Evolutionary conservation across 2,797 vertebrate genomes (phyloP).

Genomic region (Sebastes hubbsi): DNA sequence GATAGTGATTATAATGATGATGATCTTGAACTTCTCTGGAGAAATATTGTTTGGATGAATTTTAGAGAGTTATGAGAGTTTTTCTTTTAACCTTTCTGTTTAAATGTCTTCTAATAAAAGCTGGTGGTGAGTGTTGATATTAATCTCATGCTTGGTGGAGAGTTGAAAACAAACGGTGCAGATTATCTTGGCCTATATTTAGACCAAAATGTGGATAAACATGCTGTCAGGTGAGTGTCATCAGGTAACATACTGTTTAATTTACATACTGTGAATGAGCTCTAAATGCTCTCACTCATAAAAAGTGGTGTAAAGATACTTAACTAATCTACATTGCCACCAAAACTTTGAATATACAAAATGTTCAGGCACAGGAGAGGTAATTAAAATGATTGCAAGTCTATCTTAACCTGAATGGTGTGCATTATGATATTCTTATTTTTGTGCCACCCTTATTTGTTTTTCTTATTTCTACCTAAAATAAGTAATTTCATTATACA

Average conservation of each 20-base stretch:
- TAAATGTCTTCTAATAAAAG: constrained; percentile 75
- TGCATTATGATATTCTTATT: background rate
- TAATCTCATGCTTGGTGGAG: background rate
- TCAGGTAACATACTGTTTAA: background rate
- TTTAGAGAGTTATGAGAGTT: constrained; percentile 51
- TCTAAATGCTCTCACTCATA: background rate
- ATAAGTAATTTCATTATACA: background rate
- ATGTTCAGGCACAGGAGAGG: background rate
- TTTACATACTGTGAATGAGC: background rate
- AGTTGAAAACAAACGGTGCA: background rate
- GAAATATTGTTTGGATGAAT: constrained; percentile 50
- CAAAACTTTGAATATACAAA: background rate
- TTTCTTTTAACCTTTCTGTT: constrained; percentile 63
- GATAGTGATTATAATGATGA: constrained; percentile 67
- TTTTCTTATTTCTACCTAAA: background rate
- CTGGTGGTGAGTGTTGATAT: constrained; percentile 49
- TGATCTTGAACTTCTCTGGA: constrained; percentile 46
- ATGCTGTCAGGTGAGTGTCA: background rate
- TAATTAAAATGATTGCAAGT: background rate
- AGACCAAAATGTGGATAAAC: background rate
- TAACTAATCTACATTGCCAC: background rate
- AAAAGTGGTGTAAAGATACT: background rate
- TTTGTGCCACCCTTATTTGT: no score
- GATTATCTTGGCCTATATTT: background rate
- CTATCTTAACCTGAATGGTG: background rate